phyloP scores from a whole-genome alignment of 2,113 vertebrate species.

The Aphyosemion australe region DNA sequence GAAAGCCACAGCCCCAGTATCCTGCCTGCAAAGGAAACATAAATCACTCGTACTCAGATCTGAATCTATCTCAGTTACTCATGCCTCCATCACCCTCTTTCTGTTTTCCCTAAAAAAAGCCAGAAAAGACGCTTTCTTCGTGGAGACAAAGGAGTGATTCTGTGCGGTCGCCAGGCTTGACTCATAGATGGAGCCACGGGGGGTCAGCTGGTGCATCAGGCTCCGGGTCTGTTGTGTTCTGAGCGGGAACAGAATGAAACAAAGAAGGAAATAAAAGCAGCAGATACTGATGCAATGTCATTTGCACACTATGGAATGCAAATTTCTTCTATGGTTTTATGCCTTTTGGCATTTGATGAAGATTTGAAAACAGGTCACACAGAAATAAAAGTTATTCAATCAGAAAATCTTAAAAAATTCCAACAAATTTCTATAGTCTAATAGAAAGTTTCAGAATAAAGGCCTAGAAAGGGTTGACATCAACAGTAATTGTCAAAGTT shows the following conservation, averaged over 20 bases:
- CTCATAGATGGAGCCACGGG: slow-evolving; percentile 54
- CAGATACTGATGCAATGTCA: slow-evolving; percentile 17
- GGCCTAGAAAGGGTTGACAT: too few species aligned
- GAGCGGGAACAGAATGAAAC: slow-evolving; percentile 26
- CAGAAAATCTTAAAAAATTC: too few species aligned
- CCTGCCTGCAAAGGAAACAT: slow-evolving; percentile 28
- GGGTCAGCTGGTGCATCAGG: slow-evolving; percentile 59
- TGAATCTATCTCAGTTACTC: slow-evolving; percentile 50
- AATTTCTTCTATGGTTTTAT: not conserved
- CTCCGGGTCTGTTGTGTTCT: slow-evolving; percentile 46
- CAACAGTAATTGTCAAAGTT: too few species aligned
- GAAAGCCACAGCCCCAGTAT: slow-evolving; percentile 22
- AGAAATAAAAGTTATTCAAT: not conserved
- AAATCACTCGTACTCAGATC: slow-evolving; percentile 51
- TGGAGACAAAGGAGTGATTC: slow-evolving; percentile 71
- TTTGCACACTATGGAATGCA: not conserved
- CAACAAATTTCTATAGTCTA: too few species aligned
- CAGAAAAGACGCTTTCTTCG: slow-evolving; percentile 72
- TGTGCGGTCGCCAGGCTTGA: slow-evolving; percentile 61
- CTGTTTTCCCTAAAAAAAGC: slow-evolving; percentile 45
- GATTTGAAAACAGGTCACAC: not conserved
- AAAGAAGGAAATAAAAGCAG: slow-evolving; percentile 27
- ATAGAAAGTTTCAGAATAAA: too few species aligned
- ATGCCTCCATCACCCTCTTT: slow-evolving; percentile 32
- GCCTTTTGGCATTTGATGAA: not conserved